A percentile compares a stretch with the other conserved stretches of the same genome.
Evolutionary conservation across 2,797 vertebrate species (phyloP).

Genomic region (Rhinoraja longicauda): DNA sequence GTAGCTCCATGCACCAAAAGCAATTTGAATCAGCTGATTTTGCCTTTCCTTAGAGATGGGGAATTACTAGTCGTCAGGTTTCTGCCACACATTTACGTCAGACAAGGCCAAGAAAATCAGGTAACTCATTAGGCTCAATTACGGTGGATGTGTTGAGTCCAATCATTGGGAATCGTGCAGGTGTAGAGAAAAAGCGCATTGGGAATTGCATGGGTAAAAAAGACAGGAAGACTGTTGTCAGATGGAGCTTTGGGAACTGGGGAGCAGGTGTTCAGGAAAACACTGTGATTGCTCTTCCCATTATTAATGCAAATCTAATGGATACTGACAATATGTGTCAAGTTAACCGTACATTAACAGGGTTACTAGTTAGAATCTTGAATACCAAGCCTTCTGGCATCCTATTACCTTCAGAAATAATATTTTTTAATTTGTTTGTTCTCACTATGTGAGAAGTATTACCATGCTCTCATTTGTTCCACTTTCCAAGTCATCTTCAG

Average conservation of each 20-base stretch:
- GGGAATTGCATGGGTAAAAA: background rate
- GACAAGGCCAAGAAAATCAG: background rate
- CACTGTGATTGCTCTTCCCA: background rate
- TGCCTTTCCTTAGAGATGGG: background rate
- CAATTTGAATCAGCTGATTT: background rate
- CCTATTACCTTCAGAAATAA: background rate
- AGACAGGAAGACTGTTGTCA: background rate
- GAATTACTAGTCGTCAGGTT: background rate
- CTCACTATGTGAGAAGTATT: background rate
- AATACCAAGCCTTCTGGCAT: background rate
- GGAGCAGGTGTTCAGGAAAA: background rate
- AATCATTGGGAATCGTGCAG: background rate
- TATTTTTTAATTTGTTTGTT: background rate
- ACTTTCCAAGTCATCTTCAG: background rate
- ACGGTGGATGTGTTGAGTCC: background rate
- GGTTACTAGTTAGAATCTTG: background rate
- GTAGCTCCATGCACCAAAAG: background rate
- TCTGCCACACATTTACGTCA: background rate
- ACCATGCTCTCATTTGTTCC: background rate
- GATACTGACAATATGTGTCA: background rate
- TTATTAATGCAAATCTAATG: background rate
- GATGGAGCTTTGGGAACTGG: background rate
- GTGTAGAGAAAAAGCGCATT: background rate
- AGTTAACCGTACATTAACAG: background rate
- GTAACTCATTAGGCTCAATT: background rate